Base-by-base conservation (phyloP, 2,113 vertebrate genomes). In the Tetrao urogallus region DNA sequence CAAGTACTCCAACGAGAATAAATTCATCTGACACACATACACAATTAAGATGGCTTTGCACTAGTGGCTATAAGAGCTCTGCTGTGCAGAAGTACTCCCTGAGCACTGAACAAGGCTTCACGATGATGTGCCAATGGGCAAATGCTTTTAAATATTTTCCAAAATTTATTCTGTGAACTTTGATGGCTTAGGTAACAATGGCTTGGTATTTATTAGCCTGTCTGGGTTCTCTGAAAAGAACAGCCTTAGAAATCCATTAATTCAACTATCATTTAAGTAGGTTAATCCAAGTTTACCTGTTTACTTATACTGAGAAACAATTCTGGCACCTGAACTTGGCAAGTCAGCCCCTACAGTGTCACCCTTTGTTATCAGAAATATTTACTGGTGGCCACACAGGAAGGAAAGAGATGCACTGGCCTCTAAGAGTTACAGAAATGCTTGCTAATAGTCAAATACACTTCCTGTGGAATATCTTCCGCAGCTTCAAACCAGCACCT, bases 331-430 rank as follows among this genome's bases (percentile, higher is more conserved):
- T 52, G 13, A 61, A 36, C 58, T 36, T 10, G 11, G 30, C 56
- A 52, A 13, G 25, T 48, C 54, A 80, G 25, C 6, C 12, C 24
- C n/a, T 71, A 4, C 0, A 42, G 38, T 38, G 38, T 3, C 34
- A 19, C 18, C n/a, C 42, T 57, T 28, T 40, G 32, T 34, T 61
- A 28, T 11, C 0, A 3, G 56, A 70, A 47, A 27, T 42, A 27
- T 9, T 61, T 38, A 10, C 25, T 66, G 28, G 7, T 60, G 66
- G 28, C 28, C 14, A 3, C 0, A 28, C 4, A n/a, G 30, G 13
- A 5, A 7, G 54, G 43, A 36, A 6, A 56, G 27, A 2, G 1
- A 22, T 73, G 20, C 1, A 0, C 36, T 22, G 30, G 11, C 14
- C 18, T 52, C 34, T 25, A 27, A 24, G 15, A 57, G n/a, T 6